Base-by-base conservation (phyloP, 2,797 vertebrate genomes). In the Neopelma chrysocephalum region DNA sequence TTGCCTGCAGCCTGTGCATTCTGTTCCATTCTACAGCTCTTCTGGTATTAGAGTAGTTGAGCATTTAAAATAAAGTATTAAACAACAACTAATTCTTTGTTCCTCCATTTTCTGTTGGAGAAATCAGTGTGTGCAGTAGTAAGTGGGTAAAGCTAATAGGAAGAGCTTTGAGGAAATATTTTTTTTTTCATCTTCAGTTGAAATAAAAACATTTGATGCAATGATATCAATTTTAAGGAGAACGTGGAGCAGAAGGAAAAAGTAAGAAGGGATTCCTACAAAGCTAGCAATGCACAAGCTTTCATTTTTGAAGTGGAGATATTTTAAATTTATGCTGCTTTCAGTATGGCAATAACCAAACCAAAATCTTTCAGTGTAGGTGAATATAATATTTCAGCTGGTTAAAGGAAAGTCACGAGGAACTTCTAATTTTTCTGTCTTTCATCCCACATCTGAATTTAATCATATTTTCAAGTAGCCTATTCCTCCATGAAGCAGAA, bases 391-490 rank as follows among this genome's bases (percentile, higher is more conserved):
- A 91, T 90, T 95, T 94, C 95, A 94, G 58, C 31, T 80, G 88
- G 85, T 94, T 91, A 84, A 89, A 91, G 70, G 47, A 90, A 87
- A 92, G 60, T 82, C 83, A 94, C 22, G 27, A 87, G 64, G 64
- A 95, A 82, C 81, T 85, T 94, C 81, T 92, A 92, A 89, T 87
- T 94, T 95, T 95, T 95, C 85, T 96, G 76, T 94, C 91, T 96
- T 95, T 96, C 88, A 95, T 96, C 82, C 93, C 80, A 94, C 96
- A 96, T 94, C 85, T 93, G 95, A 96, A 84, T 93, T 94, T 56
- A 90, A 96, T 96, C 43, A 57, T 70, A 87, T 96, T 90, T 94
- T 93, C 76, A 84, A 90, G 90, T 81, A 95, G 87, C 80, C 56
- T 94, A 88, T 62, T 97, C 80, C 87, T 91, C 79, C 85, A 68